Base-by-base conservation (phyloP, 2,888 invertebrate genomes). In the Drosophila ezoana region DNA sequence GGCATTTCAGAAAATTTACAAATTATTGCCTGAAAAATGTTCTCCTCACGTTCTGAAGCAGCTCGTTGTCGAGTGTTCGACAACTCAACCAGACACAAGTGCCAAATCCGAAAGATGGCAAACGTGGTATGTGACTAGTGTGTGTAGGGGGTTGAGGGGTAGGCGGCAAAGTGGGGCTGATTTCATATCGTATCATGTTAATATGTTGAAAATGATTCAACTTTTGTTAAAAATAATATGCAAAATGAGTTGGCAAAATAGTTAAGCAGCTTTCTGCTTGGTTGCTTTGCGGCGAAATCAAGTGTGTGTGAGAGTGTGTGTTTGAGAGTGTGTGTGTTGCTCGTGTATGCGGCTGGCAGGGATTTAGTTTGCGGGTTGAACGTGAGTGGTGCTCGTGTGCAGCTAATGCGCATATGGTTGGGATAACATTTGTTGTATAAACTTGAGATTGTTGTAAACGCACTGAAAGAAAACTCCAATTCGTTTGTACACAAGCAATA, bases 171-270 rank as follows among this genome's bases (percentile, higher is more conserved):
- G n/a, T 40, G 44, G 16, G 35, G 40, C 28, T 37, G 28, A 18
- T 64, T 64, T 52, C 72, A 59, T 59, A 56, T 66, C 66, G 38
- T 45, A 64, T 35, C 40, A 71, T 76, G 77, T 67, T 80, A 72
- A 83, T 74, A 79, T 77, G 69, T 67, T 70, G 59, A 63, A 79
- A 81, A 76, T 78, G 71, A 80, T 77, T 77, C 77, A 77, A 79
- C 79, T 79, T 79, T 77, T 77, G 66, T 67, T 72, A 72, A 76
- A 80, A 80, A 80, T 78, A 79, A 75, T 76, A 75, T 72, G 75
- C 67, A 75, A 80, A 80, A 77, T 80, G 74, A 83, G 81, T 75
- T 75, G 80, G 83, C 77, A 81, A 80, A 80, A 77, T 80, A 81
- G 80, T 81, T 80, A 83, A 81, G 83, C 81, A 68, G 83, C 77